Evolutionary conservation across 2,888 invertebrate genomes (phyloP).

Genomic region (Drosophila aldrichi): DNA sequence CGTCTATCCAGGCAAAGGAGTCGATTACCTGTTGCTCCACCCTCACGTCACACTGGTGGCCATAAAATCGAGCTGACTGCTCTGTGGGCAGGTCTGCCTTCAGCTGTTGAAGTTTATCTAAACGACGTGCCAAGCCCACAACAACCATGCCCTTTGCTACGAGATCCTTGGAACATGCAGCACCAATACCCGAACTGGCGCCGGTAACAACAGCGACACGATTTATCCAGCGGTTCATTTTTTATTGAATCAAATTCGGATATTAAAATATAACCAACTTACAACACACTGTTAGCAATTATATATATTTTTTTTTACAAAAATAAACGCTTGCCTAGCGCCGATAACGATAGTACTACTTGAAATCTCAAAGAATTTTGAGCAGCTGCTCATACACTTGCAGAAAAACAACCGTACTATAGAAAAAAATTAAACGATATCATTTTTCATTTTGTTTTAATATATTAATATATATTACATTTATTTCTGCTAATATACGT

Average conservation of each 20-base stretch:
- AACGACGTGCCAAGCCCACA: slow-evolving; percentile 86
- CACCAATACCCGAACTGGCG: slow-evolving; percentile 73
- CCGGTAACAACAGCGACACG: slow-evolving; percentile 74
- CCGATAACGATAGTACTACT: slow-evolving; percentile 1
- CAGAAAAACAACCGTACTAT: neutral
- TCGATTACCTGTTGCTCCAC: slow-evolving; percentile 86
- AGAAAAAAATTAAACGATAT: neutral
- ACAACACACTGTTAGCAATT: neutral
- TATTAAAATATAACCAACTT: neutral
- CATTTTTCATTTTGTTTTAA: slow-evolving; percentile 5
- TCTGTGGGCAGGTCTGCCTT: slow-evolving; percentile 53
- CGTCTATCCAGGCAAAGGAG: slow-evolving; percentile 86
- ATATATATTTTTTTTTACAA: too few relatives aligned
- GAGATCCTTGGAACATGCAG: slow-evolving; percentile 56
- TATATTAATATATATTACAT: slow-evolving; percentile 62
- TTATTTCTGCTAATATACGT: slow-evolving; percentile 75
- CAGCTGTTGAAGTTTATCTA: slow-evolving; percentile 82
- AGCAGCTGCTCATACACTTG: slow-evolving; percentile 16
- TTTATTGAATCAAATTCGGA: neutral
- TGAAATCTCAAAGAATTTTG: neutral
- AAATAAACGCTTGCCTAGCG: neutral
- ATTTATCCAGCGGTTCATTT: slow-evolving; percentile 68
- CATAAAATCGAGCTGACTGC: slow-evolving; percentile 77
- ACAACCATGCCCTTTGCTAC: slow-evolving; percentile 69
- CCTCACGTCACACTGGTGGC: slow-evolving; percentile 86